Percentiles rank a stretch among this genome's conserved stretches.
phyloP scores from a whole-genome alignment of 2,113 vertebrate species.

The Sylvilagus bachmani region DNA sequence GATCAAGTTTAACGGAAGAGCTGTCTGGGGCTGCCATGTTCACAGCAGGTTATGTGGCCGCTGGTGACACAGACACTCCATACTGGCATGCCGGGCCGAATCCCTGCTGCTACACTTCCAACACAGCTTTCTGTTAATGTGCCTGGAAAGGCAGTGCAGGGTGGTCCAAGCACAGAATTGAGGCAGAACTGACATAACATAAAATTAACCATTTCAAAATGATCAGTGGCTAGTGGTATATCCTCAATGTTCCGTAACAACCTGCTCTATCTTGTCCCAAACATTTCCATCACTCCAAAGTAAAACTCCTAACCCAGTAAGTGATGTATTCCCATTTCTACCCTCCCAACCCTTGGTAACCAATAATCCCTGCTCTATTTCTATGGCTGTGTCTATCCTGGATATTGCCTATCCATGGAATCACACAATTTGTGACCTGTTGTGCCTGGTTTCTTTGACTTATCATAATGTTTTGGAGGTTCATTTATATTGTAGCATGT shows the following conservation, averaged over 20 bases:
- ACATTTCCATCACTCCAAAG: neutral
- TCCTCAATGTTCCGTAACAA: neutral
- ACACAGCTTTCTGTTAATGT: no score
- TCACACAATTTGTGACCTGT: neutral
- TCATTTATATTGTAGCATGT: neutral
- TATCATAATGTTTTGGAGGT: neutral
- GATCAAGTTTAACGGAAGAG: neutral
- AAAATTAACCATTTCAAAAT: neutral
- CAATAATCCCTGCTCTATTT: neutral
- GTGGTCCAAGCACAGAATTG: neutral
- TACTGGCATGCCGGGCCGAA: no score
- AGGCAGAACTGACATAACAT: neutral
- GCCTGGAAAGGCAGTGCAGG: no score
- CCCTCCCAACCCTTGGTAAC: neutral
- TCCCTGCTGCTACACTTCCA: no score
- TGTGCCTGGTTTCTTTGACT: neutral
- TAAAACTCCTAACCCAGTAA: neutral
- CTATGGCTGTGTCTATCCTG: neutral
- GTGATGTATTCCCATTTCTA: neutral
- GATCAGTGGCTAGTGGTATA: neutral
- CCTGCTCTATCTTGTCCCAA: neutral
- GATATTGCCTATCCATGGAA: neutral
- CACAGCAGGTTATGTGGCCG: no score
- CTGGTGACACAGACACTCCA: no score
- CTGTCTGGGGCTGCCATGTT: neutral